phyloP scores from a whole-genome alignment of 2,888 invertebrate species.

The Amphipyra berbera region DNA sequence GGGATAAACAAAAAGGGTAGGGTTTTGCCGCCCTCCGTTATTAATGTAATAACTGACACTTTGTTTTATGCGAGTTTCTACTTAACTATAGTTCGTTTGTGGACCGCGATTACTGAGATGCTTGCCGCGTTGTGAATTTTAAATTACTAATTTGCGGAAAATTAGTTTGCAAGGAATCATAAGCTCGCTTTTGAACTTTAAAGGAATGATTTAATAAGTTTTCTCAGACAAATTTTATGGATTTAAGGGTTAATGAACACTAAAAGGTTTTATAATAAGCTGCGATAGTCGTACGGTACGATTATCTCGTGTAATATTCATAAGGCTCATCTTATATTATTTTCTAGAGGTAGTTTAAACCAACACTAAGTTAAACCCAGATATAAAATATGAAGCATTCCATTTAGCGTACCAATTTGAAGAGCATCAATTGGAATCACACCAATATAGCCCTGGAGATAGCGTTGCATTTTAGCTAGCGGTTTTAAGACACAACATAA shows the following conservation, averaged over 20 bases:
- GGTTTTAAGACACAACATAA: too few relatives aligned
- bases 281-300: too few relatives aligned
- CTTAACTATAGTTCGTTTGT: constrained; percentile 78
- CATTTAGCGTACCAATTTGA: too few relatives aligned
- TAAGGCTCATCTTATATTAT: too few relatives aligned
- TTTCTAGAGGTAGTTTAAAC: too few relatives aligned
- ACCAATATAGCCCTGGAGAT: too few relatives aligned
- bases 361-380: too few relatives aligned
- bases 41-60: constrained; percentile 89
- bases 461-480: too few relatives aligned
- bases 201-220: constrained; percentile 9
- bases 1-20: constrained; percentile 85
- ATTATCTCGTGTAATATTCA: too few relatives aligned
- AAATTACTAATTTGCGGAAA: constrained; percentile 65
- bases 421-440: too few relatives aligned
- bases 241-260: not conserved
- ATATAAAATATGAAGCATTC: too few relatives aligned
- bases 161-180: constrained; percentile 54
- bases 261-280: too few relatives aligned
- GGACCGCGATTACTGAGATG: constrained; percentile 55
- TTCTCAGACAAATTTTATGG: constrained; percentile 18
- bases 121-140: constrained; percentile 66
- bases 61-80: constrained; percentile 86
- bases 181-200: constrained; percentile 27
- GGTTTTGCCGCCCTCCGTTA: constrained; percentile 81